A percentile compares a stretch with the other conserved stretches of the same genome.
Conservation (phyloP, 2,113 vertebrate species). For the Aegypius monachus region DNA sequence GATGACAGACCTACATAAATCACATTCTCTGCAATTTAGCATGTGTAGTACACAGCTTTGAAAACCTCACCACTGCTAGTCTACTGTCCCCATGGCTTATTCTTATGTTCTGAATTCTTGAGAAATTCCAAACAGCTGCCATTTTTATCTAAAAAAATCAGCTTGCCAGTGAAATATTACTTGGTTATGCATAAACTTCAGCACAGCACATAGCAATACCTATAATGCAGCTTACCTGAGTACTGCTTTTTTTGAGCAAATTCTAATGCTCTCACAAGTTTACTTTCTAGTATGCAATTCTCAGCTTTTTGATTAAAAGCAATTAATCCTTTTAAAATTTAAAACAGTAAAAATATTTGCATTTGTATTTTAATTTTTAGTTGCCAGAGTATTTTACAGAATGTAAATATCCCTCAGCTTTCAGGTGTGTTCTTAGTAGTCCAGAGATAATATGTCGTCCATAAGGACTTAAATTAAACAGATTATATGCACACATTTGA, state of each 20-base stretch:
- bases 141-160: background rate
- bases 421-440: background rate
- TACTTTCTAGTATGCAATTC: background rate
- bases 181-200: background rate
- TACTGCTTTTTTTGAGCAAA: background rate
- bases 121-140: background rate
- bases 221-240: background rate
- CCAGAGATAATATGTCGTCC: background rate
- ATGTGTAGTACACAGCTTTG: background rate
- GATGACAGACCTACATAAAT: background rate
- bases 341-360: background rate
- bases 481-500: background rate
- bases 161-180: background rate
- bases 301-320: background rate
- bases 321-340: background rate
- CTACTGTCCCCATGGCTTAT: background rate
- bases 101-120: background rate
- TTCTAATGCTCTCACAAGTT: background rate
- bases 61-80: background rate
- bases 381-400: background rate
- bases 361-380: background rate
- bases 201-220: background rate
- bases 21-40: background rate
- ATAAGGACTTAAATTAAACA: background rate
- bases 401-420: background rate